phyloP scores from a whole-genome alignment of 2,888 invertebrate genomes.

The Melinopterus prodromus region DNA sequence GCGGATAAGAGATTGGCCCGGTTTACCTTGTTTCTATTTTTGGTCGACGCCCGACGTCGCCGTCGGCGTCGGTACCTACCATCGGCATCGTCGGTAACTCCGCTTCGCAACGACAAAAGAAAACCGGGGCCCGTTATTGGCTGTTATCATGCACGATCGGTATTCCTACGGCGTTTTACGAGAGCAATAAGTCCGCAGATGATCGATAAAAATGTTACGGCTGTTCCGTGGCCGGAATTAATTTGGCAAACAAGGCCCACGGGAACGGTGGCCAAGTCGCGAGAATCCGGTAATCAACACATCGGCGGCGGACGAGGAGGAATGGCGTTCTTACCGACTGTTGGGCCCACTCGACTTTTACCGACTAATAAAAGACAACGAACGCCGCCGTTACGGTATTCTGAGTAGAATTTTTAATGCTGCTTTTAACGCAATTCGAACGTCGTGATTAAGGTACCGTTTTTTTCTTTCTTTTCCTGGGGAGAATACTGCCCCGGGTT shows the following conservation, averaged over 20 bases:
- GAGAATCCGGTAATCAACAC: background rate
- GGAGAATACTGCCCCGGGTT: no score
- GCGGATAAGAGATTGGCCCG: background rate
- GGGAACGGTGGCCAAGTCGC: background rate
- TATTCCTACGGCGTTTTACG: conserved; percentile 30
- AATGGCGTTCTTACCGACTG: background rate
- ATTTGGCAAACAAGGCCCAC: conserved; percentile 11
- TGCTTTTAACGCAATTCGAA: background rate
- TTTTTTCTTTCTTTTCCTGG: background rate
- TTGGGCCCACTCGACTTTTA: background rate
- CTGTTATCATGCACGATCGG: conserved; percentile 9
- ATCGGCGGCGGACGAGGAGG: background rate
- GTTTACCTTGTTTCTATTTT: background rate
- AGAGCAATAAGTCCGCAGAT: conserved; percentile 32
- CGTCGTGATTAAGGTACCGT: background rate
- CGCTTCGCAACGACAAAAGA: background rate
- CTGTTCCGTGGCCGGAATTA: conserved; percentile 32
- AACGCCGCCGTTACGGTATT: background rate
- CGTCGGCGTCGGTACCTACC: background rate
- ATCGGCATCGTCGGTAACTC: background rate
- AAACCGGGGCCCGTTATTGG: background rate
- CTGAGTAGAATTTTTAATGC: background rate
- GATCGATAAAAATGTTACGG: conserved; percentile 36
- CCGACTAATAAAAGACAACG: conserved; percentile 4
- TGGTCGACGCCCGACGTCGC: background rate